Evolutionary conservation across 2,888 invertebrate species (phyloP).

Genomic region (Drosophila mayaguana): DNA sequence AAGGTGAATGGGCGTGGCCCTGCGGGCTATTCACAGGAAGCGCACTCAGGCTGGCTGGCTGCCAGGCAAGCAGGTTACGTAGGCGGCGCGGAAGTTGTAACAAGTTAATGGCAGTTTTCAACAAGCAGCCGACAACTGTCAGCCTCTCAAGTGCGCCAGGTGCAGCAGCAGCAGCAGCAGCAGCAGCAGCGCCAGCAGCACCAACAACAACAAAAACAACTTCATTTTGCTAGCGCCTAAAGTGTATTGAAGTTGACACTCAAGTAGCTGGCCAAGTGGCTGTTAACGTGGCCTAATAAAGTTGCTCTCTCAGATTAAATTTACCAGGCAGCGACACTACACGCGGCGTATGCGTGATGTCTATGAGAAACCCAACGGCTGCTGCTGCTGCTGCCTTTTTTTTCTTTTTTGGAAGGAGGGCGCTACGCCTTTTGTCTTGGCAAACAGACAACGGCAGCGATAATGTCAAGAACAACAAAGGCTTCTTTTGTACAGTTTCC

Average conservation of each 20-base stretch:
- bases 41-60: slow-evolving; percentile 30
- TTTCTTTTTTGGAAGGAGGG: neutral
- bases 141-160: slow-evolving; percentile 49
- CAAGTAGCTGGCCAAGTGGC: slow-evolving; percentile 73
- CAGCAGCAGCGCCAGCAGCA: slow-evolving; percentile 5
- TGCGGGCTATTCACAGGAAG: slow-evolving; percentile 45
- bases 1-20: slow-evolving; percentile 6
- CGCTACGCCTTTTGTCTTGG: slow-evolving; percentile 44
- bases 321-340: slow-evolving; percentile 35
- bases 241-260: slow-evolving; percentile 77
- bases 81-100: slow-evolving; percentile 75
- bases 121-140: slow-evolving; percentile 65
- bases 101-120: slow-evolving; percentile 80
- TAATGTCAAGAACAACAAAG: slow-evolving; percentile 45
- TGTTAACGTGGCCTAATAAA: slow-evolving; percentile 80
- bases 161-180: slow-evolving; percentile 29
- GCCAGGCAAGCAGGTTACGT: slow-evolving; percentile 20
- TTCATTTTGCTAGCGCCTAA: slow-evolving; percentile 53
- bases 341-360: slow-evolving; percentile 59
- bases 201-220: slow-evolving; percentile 36
- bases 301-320: slow-evolving; percentile 64
- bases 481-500: slow-evolving; percentile 14
- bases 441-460: slow-evolving; percentile 37
- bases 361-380: slow-evolving; percentile 52
- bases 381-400: neutral